Conservation (phyloP, 1,140 invertebrate species). For the Zaprionus gabonicus region DNA sequence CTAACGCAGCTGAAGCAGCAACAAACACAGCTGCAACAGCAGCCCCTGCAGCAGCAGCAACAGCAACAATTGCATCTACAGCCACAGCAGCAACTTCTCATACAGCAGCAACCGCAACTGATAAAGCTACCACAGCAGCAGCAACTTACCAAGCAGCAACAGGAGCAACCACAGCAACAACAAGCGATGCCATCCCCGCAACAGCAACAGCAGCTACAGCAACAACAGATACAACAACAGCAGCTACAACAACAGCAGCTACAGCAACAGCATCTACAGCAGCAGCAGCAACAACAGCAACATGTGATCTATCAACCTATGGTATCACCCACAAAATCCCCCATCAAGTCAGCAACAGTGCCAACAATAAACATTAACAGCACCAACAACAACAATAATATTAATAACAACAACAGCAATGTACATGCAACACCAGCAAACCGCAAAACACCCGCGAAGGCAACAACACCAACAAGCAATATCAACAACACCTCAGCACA, state of each 20-base stretch:
- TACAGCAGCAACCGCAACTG: background rate
- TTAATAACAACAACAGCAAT: slow-evolving; percentile 25
- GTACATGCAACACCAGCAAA: slow-evolving; percentile 10
- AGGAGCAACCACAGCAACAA: background rate
- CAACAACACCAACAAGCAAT: slow-evolving; percentile 21
- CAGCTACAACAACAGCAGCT: slow-evolving; percentile 2
- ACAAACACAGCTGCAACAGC: slow-evolving; percentile 3
- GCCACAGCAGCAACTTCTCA: background rate
- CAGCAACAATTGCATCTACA: slow-evolving; percentile 25
- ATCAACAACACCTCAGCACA: slow-evolving; percentile 11
- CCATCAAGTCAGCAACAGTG: slow-evolving; percentile 22
- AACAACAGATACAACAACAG: slow-evolving; percentile 4
- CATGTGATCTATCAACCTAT: slow-evolving; percentile 7
- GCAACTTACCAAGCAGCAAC: slow-evolving; percentile 3
- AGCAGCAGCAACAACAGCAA: slow-evolving; percentile 9
- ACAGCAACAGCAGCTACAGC: slow-evolving; percentile 5
- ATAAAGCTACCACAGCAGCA: slow-evolving; percentile 5
- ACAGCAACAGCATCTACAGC: background rate
- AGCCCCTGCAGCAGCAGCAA: slow-evolving; percentile 34
- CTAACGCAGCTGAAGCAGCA: slow-evolving; percentile 20
- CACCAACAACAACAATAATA: slow-evolving; percentile 17
- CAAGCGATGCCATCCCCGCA: slow-evolving; percentile 1
- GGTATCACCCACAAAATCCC: slow-evolving; percentile 19
- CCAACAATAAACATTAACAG: slow-evolving; percentile 10
- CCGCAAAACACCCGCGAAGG: slow-evolving; percentile 51